Evolutionary conservation across 1,140 invertebrate species (phyloP).

Genomic region (Anoplophora glabripennis): DNA sequence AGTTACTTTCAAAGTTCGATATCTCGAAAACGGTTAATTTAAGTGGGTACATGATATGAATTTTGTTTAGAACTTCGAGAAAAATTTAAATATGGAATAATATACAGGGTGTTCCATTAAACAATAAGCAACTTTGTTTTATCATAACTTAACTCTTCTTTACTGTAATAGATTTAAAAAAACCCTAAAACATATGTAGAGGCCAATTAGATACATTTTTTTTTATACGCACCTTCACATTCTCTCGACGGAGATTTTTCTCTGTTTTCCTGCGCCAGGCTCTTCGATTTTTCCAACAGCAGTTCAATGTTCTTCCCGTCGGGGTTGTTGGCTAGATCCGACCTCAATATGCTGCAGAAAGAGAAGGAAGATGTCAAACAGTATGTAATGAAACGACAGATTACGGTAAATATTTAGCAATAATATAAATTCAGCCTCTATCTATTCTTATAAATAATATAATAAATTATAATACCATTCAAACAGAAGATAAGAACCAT

Average conservation of each 20-base stretch:
- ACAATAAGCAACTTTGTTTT: too few species aligned
- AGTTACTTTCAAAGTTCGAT: too few species aligned
- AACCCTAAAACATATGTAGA: too few species aligned
- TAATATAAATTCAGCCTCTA: not conserved
- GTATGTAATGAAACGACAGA: not conserved
- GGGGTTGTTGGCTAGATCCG: slow-evolving; percentile 62
- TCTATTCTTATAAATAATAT: not conserved
- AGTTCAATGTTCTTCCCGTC: slow-evolving; percentile 73
- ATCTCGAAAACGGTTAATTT: too few species aligned
- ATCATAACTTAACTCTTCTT: too few species aligned
- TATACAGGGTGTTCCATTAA: too few species aligned
- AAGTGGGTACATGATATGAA: too few species aligned
- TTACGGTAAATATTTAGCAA: too few species aligned
- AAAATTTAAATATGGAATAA: too few species aligned
- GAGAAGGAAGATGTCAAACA: slow-evolving; percentile 23
- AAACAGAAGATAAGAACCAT: not conserved
- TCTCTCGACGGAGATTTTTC: slow-evolving; percentile 45
- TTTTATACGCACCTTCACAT: slow-evolving; percentile 36
- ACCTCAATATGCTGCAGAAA: slow-evolving; percentile 68
- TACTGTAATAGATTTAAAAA: too few species aligned
- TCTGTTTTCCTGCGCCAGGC: slow-evolving; percentile 43
- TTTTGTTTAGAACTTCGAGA: too few species aligned
- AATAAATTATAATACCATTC: slow-evolving; percentile 4
- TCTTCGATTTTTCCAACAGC: slow-evolving; percentile 74
- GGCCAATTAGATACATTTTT: not conserved